A percentile compares a stretch with the other conserved stretches of the same genome.
phyloP scores from a whole-genome alignment of 2,888 invertebrate species.

The Lacanobia oleracea region DNA sequence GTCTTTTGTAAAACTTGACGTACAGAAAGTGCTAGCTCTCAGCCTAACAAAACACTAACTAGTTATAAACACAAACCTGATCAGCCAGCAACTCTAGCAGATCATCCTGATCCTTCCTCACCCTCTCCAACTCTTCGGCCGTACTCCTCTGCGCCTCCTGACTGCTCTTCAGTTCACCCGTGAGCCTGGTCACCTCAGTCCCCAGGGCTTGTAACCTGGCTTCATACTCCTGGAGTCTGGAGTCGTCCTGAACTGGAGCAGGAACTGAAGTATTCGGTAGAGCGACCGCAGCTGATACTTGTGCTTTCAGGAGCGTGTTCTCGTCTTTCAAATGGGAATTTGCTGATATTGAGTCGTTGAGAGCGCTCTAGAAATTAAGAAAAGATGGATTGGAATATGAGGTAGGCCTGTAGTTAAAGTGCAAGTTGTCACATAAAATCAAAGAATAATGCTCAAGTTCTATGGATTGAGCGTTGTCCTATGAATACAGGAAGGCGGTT shows the following conservation, averaged over 20 bases:
- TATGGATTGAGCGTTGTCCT: no score
- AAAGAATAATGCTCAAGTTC: no score
- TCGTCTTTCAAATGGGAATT: slow-evolving; percentile 95
- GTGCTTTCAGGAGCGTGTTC: slow-evolving; percentile 95
- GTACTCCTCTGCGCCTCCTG: slow-evolving; percentile 68
- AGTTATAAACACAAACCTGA: slow-evolving; percentile 90
- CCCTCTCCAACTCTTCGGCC: slow-evolving; percentile 90
- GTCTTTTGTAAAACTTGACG: no score
- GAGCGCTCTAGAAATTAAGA: slow-evolving; percentile 74
- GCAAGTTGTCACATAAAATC: no score
- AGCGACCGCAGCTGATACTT: slow-evolving; percentile 87
- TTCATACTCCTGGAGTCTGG: slow-evolving; percentile 60
- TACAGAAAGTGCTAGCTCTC: no score
- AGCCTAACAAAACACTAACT: no score
- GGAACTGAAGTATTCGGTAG: slow-evolving; percentile 30
- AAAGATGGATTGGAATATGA: neutral
- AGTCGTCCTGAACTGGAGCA: slow-evolving; percentile 33
- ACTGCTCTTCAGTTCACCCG: slow-evolving; percentile 65
- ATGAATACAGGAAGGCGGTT: no score
- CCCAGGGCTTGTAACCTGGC: slow-evolving; percentile 68
- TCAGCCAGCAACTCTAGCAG: slow-evolving; percentile 96
- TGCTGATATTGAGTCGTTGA: slow-evolving; percentile 93
- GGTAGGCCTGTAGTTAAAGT: neutral
- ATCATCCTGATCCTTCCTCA: slow-evolving; percentile 98
- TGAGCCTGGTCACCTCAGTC: slow-evolving; percentile 69